A percentile compares a stretch with the other conserved stretches of the same genome.
Conservation (phyloP, 2,888 invertebrate genomes). For the Leuctra nigra region DNA sequence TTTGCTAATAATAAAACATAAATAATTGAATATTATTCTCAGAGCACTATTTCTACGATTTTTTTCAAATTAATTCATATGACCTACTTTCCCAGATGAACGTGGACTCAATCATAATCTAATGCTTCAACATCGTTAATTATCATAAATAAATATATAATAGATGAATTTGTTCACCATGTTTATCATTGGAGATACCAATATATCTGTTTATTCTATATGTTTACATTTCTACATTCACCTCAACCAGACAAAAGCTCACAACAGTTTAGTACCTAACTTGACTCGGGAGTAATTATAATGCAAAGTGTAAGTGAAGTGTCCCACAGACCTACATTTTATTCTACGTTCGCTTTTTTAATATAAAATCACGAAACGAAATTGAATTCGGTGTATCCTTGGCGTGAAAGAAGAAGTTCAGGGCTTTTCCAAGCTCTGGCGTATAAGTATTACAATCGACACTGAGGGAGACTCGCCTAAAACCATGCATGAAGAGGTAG, state of each 20-base stretch:
- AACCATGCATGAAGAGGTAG: slow-evolving; percentile 62
- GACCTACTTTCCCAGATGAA: not conserved
- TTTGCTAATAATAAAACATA: too few species aligned
- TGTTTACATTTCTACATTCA: not conserved
- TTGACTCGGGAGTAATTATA: slow-evolving; percentile 65
- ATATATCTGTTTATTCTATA: too few species aligned
- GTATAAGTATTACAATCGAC: slow-evolving; percentile 42
- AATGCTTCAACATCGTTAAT: not conserved
- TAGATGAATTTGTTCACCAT: too few species aligned
- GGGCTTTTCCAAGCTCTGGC: slow-evolving; percentile 42
- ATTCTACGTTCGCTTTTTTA: slow-evolving; percentile 56
- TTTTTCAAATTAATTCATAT: not conserved
- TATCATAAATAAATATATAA: not conserved
- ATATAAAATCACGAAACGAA: slow-evolving; percentile 41
- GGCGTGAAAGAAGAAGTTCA: slow-evolving; percentile 43
- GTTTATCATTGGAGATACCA: too few species aligned
- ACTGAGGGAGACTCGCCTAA: slow-evolving; percentile 39
- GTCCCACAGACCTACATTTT: slow-evolving; percentile 85
- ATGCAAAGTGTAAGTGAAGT: slow-evolving; percentile 79
- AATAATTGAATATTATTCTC: not conserved
- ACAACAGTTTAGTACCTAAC: slow-evolving; percentile 44
- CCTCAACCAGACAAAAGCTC: slow-evolving; percentile 1
- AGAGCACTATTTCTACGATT: not conserved
- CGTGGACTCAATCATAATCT: not conserved
- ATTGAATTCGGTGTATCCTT: slow-evolving; percentile 44